A percentile compares a stretch with the other conserved stretches of the same genome.
Conservation (phyloP, 2,113 vertebrate species). For the Suricata suricatta region DNA sequence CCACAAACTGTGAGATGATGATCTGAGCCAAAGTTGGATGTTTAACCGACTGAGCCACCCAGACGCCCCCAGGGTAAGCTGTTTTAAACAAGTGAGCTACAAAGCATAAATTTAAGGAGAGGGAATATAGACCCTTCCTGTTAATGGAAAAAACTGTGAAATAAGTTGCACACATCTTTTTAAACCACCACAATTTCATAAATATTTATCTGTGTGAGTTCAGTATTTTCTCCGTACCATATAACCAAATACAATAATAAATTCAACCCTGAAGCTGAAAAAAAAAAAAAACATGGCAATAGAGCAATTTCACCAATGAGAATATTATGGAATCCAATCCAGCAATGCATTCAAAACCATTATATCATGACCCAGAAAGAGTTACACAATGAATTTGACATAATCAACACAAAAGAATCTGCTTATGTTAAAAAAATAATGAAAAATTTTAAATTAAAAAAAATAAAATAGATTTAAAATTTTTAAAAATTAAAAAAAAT, state of each 20-base stretch:
- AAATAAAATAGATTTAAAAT: no score
- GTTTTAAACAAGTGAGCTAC: background rate
- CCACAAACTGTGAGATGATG: no score
- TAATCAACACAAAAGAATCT: background rate
- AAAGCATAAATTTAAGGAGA: constrained; percentile 39
- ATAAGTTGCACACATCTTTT: background rate
- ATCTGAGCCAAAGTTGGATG: background rate
- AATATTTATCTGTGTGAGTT: background rate
- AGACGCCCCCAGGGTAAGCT: background rate
- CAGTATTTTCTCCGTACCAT: background rate
- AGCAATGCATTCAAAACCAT: background rate
- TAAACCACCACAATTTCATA: background rate
- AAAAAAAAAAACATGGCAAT: background rate
- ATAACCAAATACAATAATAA: background rate
- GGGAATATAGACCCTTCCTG: background rate
- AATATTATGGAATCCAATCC: background rate
- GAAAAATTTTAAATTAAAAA: no score
- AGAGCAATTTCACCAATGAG: background rate
- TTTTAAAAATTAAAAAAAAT: background rate
- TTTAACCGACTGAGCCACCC: background rate
- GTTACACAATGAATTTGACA: background rate
- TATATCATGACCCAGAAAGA: background rate
- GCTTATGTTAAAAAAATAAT: no score
- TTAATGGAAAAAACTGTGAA: background rate
- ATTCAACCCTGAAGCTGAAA: background rate